These are phyloP conservation scores for Cyrtonyx montezumae DNA, from an alignment of 2,113 vertebrate species.

Conservation along the genomic window DNA sequence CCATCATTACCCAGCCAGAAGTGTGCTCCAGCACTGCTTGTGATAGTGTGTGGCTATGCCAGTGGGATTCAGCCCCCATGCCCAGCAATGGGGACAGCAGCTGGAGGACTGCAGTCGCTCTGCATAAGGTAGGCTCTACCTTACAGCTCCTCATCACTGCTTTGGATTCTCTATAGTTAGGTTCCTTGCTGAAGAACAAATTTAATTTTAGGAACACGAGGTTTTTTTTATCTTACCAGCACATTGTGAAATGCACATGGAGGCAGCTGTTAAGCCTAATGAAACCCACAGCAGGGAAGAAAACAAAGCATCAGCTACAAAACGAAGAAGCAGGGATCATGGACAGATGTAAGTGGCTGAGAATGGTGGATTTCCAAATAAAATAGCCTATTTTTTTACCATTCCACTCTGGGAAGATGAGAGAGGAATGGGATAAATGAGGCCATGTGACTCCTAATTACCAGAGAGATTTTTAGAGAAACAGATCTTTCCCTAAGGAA, in stretches of 20 bases:
- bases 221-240: not conserved
- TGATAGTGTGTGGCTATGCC: accelerated
- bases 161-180: not conserved
- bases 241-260: not conserved
- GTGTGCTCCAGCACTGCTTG: not conserved
- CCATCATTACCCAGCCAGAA: not conserved
- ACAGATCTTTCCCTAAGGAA: not conserved
- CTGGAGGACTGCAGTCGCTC: not conserved
- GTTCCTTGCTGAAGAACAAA: not conserved
- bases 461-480: not conserved
- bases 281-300: conserved; percentile 5
- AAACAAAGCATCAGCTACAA: not conserved
- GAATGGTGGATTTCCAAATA: not conserved
- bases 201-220: not conserved
- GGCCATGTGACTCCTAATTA: conserved; percentile 1
- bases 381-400: not conserved
- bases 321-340: not conserved
- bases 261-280: conserved; percentile 7
- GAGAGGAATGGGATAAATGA: not conserved
- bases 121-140: accelerated
- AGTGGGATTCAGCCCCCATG: not conserved
- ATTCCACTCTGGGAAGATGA: not conserved
- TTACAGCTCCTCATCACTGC: not conserved
- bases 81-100: not conserved
- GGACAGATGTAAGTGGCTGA: not conserved